These are phyloP conservation scores for Fregetta grallaria DNA, from an alignment of 2,113 vertebrate species.

Conservation along the genomic window DNA sequence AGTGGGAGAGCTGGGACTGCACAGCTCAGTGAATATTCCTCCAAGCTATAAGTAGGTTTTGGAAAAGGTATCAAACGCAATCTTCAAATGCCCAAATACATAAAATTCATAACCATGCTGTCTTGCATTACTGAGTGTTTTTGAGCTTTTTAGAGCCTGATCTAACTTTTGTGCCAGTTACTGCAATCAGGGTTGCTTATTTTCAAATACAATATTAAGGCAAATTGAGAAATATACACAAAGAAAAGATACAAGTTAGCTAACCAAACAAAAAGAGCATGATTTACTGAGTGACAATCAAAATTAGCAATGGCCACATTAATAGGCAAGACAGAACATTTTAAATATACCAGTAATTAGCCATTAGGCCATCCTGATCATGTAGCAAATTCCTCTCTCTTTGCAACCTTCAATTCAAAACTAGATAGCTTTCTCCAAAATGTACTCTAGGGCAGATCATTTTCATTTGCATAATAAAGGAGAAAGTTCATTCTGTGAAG, in stretches of 20 bases:
- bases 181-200: background rate
- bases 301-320: background rate
- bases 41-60: background rate
- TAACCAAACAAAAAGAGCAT: background rate
- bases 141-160: background rate
- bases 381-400: background rate
- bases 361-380: background rate
- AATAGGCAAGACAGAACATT: background rate
- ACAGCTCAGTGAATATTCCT: background rate
- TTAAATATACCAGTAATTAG: background rate
- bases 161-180: background rate
- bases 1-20: constrained; percentile 5
- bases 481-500: background rate
- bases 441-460: background rate
- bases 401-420: background rate
- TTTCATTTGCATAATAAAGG: background rate
- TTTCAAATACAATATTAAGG: background rate
- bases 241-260: background rate
- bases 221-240: background rate
- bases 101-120: background rate
- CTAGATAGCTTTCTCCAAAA: background rate
- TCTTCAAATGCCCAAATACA: background rate
- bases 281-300: background rate
- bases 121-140: background rate
- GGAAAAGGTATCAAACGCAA: background rate